Conservation (phyloP, 2,888 invertebrate genomes). For the Melanotus villosus region DNA sequence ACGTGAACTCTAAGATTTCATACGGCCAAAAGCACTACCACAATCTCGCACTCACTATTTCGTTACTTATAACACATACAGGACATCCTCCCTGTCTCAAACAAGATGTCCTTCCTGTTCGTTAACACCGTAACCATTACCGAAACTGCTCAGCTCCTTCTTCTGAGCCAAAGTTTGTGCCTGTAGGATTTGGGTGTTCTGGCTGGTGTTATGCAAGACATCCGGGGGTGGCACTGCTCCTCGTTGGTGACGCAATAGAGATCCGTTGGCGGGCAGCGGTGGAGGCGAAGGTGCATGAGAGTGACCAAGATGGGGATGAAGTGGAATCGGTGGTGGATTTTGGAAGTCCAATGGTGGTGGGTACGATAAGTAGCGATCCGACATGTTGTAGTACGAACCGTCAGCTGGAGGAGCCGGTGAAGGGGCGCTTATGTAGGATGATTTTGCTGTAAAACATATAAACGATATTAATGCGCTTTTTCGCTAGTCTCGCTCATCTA, state of each 20-base stretch:
- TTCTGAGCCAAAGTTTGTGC: conserved; percentile 67
- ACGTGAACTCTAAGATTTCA: no score
- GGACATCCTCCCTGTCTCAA: conserved; percentile 65
- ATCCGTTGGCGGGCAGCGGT: conserved; percentile 65
- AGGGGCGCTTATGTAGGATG: conserved; percentile 76
- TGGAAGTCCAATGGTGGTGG: conserved; percentile 81
- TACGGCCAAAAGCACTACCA: no score
- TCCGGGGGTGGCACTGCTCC: conserved; percentile 65
- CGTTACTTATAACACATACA: conserved; percentile 41
- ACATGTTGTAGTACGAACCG: conserved; percentile 87
- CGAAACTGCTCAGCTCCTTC: conserved; percentile 66
- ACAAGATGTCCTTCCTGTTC: conserved; percentile 69
- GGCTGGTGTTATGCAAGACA: conserved; percentile 67
- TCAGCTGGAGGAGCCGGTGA: conserved; percentile 84
- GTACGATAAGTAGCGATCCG: conserved; percentile 85
- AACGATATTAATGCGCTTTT: no score
- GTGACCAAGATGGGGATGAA: conserved; percentile 73
- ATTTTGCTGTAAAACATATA: conserved; percentile 74
- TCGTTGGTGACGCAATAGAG: conserved; percentile 63
- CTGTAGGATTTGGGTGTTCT: conserved; percentile 67
- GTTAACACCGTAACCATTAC: conserved; percentile 67
- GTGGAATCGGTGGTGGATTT: conserved; percentile 68
- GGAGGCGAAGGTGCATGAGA: conserved; percentile 63
- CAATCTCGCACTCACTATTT: conserved; percentile 19
- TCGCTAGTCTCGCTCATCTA: no score